Conservation (phyloP, 2,113 vertebrate genomes). For the Tursiops truncatus region DNA sequence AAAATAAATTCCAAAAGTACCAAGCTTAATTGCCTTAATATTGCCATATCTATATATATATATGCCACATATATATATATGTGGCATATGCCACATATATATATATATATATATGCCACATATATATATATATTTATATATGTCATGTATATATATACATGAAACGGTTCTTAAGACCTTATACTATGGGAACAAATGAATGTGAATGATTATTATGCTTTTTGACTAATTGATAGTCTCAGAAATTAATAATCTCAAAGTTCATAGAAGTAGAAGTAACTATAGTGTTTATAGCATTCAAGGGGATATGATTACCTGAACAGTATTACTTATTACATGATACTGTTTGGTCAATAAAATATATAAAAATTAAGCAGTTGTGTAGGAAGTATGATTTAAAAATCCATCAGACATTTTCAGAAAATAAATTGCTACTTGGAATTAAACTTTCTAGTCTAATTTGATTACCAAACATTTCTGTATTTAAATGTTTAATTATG, state of each 20-base stretch:
- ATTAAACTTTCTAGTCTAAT: neutral
- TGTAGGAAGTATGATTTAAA: neutral
- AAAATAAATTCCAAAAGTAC: neutral
- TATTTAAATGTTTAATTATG: neutral
- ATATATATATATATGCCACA: neutral
- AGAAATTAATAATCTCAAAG: neutral
- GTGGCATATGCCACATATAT: too few relatives aligned
- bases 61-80: neutral
- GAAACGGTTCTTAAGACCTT: neutral
- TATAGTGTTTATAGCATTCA: neutral
- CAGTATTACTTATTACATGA: neutral
- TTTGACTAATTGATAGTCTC: neutral
- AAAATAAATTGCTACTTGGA: neutral
- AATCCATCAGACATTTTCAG: neutral
- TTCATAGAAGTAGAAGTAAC: neutral
- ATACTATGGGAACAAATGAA: neutral
- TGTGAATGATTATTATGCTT: neutral
- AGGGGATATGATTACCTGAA: neutral
- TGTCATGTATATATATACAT: neutral
- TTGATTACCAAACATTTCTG: neutral
- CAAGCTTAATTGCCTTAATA: neutral
- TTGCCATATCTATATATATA: neutral
- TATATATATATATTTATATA: neutral
- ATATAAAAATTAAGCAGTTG: neutral
- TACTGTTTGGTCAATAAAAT: neutral